Evolutionary conservation across 2,797 vertebrate genomes (phyloP), one percentile per base, ranked within the genome.

Genomic region (Pipistrellus pygmaeus): DNA sequence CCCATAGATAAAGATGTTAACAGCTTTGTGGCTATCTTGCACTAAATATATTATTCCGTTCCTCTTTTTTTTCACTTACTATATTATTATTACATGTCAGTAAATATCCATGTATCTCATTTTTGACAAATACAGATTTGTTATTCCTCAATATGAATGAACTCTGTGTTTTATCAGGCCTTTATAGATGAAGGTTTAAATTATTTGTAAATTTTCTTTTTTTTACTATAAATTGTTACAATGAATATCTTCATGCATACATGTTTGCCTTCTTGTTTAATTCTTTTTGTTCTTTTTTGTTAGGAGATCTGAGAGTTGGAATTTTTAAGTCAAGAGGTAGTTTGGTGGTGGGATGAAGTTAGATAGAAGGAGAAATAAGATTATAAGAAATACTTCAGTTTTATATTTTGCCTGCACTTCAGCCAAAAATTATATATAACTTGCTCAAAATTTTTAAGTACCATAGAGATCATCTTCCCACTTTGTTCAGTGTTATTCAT

Each of bases 191-290:
- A 12, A 62, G 15, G 17, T 71, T 91, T 78, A 83, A 55, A 44
- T 75, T 48, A 20, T 60, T 76, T 48, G 8, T 90, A 94, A 41
- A 41, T 87, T 96, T 87, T 96, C 84, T 96, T 90, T 87, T 96
- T 41, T 51, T 78, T 62, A 77, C 62, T 75, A 15, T 66, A 38
- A 84, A 20, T 66, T 38, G 20, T 78, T 80, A 23, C 1, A 78
- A 30, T 92, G 46, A 30, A n/a, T 55, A 32, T 88, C 13, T 75
- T 78, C 30, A 51, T 66, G 15, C 2, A 44, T 48, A 23, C 23
- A 2, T 77, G 66, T 80, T 78, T 48, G 10, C 55, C 7, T 11
- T 48, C 25, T 91, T 51, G 21, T 76, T 10, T 91, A 18, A 0
- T 48, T 55, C 20, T 57, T 6, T 27, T 48, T 53, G 15, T 9